Evolutionary conservation across 2,797 vertebrate genomes (phyloP), one percentile per base, ranked within the genome.

Genomic region (Galago senegalensis): DNA sequence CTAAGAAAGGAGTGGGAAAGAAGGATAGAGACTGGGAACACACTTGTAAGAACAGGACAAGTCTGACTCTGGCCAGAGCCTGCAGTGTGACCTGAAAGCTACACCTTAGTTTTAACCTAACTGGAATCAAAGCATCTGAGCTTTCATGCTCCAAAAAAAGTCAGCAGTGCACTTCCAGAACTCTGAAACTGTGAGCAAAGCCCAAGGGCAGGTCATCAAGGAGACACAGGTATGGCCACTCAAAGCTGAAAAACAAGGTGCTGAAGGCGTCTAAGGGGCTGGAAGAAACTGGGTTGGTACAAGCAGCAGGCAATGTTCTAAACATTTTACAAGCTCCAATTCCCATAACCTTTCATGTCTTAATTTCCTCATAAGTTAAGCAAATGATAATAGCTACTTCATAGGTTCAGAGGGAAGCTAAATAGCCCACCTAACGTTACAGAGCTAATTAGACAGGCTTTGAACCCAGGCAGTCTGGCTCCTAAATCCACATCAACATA

Each of bases 251-350:
- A 46, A 69, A 46, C 7, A 21, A 10, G 20, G 63, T 4, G 67
- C 43, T 29, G 1, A 29, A 80, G 31, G 18, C 12, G 20, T 65
- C 34, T 29, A 81, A 77, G 58, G 7, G 20, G 53, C 69, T 23
- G 7, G 20, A 14, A 46, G 8, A 37, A 18, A 53, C 5, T 11
- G 1, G 2, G n/a, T 3, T 10, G 27, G 3, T 16, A 31, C 46
- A 8, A 4, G 27, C 9, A 27, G 43, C 72, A 56, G 34, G 25
- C 4, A 88, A 27, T 27, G 8, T 81, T 83, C 56, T 56, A 25
- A 65, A 43, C 72, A 63, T 90, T 90, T 81, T 37, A 80, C 4
- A 91, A 72, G 27, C 25, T 25, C 67, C 63, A 93, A 63, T 23
- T 65, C 70, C 65, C 5, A 49, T 60, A 46, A 46, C 1, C 16